Evolutionary conservation across 1,140 invertebrate species (phyloP).

Genomic region (Anadara kagoshimensis): DNA sequence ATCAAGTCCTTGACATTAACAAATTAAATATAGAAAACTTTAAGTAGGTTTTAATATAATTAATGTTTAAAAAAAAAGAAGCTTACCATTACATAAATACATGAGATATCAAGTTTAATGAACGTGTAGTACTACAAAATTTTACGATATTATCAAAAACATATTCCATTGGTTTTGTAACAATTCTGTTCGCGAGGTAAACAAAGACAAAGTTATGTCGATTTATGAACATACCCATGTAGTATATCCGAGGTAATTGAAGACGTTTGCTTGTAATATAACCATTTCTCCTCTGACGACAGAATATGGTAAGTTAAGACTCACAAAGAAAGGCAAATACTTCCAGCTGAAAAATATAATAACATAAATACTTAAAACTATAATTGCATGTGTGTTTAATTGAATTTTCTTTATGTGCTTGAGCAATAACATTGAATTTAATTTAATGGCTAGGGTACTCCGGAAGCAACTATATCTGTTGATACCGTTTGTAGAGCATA

Average conservation of each 20-base stretch:
- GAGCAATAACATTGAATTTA: not conserved
- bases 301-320: conserved; percentile 90
- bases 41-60: too few relatives aligned
- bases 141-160: conserved; percentile 59
- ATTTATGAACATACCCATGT: conserved; percentile 74
- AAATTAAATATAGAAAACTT: too few relatives aligned
- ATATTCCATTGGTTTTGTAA: not conserved
- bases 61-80: too few relatives aligned
- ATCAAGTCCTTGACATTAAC: too few relatives aligned
- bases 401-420: too few relatives aligned
- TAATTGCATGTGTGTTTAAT: not conserved
- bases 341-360: conserved; percentile 77
- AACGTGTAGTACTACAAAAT: too few relatives aligned
- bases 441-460: too few relatives aligned
- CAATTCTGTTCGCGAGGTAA: not conserved
- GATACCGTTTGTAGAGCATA: too few relatives aligned
- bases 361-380: not conserved
- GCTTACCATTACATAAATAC: too few relatives aligned
- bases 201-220: conserved; percentile 77
- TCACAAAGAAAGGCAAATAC: conserved; percentile 93
- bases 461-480: too few relatives aligned
- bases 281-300: conserved; percentile 93
- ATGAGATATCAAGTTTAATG: too few relatives aligned
- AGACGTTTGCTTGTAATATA: conserved; percentile 91
- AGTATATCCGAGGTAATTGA: conserved; percentile 91